Evolutionary conservation across 1,140 invertebrate genomes (phyloP), one percentile per base, ranked within the genome.

Genomic region (Dreissena rostriformis): DNA sequence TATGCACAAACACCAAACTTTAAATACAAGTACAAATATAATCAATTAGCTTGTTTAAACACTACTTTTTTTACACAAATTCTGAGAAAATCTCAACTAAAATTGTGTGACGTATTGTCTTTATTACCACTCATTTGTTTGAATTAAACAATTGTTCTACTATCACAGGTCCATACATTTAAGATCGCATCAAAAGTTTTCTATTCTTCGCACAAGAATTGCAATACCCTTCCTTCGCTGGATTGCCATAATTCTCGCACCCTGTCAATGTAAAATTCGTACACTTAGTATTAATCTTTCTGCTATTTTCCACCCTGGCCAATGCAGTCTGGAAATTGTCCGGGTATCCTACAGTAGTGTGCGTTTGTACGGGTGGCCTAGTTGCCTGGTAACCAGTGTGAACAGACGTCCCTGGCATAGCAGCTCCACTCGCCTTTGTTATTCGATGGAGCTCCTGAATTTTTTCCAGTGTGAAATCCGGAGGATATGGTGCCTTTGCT

Each of bases 211-310:
- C 82, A 67, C 86, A 86, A 52, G 79, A 81, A 74, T 86, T 87
- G 65, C 84, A 87, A 28, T 77, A 84, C 0, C 84, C 84, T 55
- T 79, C 57, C 14, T 80, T 82, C 15, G 28, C 39, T 11, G 71
- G 28, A 79, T 86, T 87, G 6, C 84, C 86, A 61, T 53, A 86
- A 55, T 86, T 86, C 26, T 12, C 28, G 57, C 86, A 86, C n/a
- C 80, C 80, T 57, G 67, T 81, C 57, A 7, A 26, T 17, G 10
- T 49, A 12, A 68, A 51, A 55, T 82, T 82, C 22, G 65, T 66
- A 68, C 80, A 82, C 17, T 19, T 17, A 19, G 12, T 75, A 10
- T 10, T 52, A 55, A 17, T 82, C 26, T 68, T 82, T 19, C 57
- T 82, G n/a, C 72, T 82, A 28, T 26, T 66, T 39, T 71, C 26